Evolutionary conservation across 2,113 vertebrate species (phyloP).

Genomic region (Fukomys damarensis): DNA sequence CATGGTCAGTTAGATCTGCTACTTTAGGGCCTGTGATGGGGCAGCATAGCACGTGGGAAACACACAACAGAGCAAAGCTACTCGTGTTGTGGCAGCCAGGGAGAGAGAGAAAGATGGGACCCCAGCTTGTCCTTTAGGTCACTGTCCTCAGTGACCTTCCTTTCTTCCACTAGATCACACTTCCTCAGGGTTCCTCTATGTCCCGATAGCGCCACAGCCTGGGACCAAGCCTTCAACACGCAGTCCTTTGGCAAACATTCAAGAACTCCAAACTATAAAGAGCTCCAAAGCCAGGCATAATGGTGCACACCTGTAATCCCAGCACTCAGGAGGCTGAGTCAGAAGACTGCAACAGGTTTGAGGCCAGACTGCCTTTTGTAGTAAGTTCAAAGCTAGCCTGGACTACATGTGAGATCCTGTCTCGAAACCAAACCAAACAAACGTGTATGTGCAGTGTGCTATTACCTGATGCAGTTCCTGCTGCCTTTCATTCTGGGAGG

Average conservation of each 20-base stretch:
- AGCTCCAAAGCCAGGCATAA: not conserved
- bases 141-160: not conserved
- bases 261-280: not conserved
- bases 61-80: too few species aligned
- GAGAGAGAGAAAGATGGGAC: not conserved
- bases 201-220: not conserved
- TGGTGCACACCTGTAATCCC: not conserved
- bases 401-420: not conserved
- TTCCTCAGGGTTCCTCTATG: not conserved
- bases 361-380: not conserved
- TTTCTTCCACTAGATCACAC: not conserved
- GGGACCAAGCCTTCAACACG: not conserved
- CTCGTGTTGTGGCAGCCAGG: not conserved
- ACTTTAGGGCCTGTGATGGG: not conserved
- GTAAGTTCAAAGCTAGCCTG: not conserved
- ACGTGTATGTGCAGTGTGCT: not conserved
- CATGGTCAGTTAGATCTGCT: not conserved
- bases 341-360: not conserved
- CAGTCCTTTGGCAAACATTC: not conserved
- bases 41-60: not conserved
- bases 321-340: not conserved
- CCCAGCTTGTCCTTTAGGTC: not conserved
- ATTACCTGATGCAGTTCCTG: not conserved
- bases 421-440: not conserved
- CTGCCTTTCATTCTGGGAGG: not conserved